These are phyloP conservation scores for Drosophila austrosaltans DNA, from an alignment of 2,888 invertebrate genomes.

Conservation along the genomic window DNA sequence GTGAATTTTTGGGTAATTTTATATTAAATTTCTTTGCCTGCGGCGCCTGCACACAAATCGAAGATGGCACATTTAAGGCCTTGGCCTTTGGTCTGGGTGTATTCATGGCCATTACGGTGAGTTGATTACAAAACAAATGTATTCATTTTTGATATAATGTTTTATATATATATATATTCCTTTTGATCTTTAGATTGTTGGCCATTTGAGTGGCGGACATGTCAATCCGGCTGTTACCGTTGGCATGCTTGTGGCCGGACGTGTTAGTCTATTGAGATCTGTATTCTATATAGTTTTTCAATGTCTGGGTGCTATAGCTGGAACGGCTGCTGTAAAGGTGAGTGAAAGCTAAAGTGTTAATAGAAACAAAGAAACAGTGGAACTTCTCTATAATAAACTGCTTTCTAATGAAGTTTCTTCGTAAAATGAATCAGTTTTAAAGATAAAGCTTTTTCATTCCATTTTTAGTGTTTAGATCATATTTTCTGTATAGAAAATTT, in stretches of 20 bases:
- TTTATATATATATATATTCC: background rate
- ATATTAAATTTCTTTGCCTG: constrained; percentile 95
- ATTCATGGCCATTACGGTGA: constrained; percentile 91
- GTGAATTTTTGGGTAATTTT: constrained; percentile 93
- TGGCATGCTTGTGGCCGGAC: constrained; percentile 91
- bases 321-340: constrained; percentile 87
- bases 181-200: constrained; percentile 86
- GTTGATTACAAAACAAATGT: constrained; percentile 55
- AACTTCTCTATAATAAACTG: no score
- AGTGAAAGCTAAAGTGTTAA: constrained; percentile 41
- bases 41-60: constrained; percentile 88
- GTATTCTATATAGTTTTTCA: constrained; percentile 92
- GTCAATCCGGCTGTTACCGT: constrained; percentile 96
- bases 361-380: no score
- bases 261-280: constrained; percentile 89
- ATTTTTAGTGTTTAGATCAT: no score
- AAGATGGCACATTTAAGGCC: constrained; percentile 87
- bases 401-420: no score
- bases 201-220: constrained; percentile 95
- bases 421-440: no score
- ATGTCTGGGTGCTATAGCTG: constrained; percentile 91
- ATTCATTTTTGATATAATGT: no score
- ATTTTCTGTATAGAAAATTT: no score
- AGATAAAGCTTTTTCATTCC: no score
- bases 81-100: constrained; percentile 94